phyloP scores from a whole-genome alignment of 2,113 vertebrate genomes.

The Tamias sibiricus region DNA sequence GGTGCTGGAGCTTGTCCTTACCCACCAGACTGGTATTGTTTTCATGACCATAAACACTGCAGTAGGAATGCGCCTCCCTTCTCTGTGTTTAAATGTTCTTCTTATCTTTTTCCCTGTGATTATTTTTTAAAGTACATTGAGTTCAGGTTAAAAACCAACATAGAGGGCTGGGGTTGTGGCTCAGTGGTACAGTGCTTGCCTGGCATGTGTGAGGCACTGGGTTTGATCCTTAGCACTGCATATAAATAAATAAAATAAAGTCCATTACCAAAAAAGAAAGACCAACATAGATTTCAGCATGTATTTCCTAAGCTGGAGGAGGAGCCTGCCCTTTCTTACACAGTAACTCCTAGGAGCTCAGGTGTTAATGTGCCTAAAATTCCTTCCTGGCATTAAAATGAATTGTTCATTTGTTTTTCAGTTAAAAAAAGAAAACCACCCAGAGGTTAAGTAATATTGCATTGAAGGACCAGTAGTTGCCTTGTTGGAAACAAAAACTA shows the following conservation, averaged over 20 bases:
- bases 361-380: neutral
- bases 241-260: no score
- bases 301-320: neutral
- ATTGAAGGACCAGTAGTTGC: neutral
- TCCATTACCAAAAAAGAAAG: no score
- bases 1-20: neutral
- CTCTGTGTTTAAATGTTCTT: neutral
- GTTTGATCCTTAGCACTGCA: no score
- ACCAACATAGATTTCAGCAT: neutral
- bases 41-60: neutral
- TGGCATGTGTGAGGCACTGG: no score
- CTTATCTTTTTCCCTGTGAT: neutral
- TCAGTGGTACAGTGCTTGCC: no score
- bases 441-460: neutral
- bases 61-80: neutral
- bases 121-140: neutral
- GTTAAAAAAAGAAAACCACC: neutral
- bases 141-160: neutral
- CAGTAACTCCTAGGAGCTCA: neutral
- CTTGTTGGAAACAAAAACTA: neutral
- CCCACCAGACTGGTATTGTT: neutral
- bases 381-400: neutral
- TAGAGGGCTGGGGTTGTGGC: no score
- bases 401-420: slow-evolving; percentile 35
- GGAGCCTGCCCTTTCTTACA: neutral